phyloP scores from a whole-genome alignment of 2,113 vertebrate genomes.

The Nesoenas mayeri region DNA sequence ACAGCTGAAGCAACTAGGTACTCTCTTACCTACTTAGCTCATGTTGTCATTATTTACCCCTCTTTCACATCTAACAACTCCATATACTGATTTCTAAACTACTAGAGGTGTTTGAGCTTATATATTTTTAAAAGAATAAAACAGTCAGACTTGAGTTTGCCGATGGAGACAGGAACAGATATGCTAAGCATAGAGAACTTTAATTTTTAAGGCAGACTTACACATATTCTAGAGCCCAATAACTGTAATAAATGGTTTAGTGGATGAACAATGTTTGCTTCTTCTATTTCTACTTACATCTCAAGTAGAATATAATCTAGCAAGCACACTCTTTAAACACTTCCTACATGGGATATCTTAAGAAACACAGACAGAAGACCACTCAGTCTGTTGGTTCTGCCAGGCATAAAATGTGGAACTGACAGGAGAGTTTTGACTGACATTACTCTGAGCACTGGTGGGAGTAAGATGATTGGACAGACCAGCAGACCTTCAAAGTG shows the following conservation, averaged over 20 bases:
- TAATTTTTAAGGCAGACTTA: not conserved
- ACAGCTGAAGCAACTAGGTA: not conserved
- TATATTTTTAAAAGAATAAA: not conserved
- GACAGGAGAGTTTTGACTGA: not conserved
- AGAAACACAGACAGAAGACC: not conserved
- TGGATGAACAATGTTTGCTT: accelerated
- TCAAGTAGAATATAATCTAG: not conserved
- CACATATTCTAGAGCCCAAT: not conserved
- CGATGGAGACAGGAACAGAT: not conserved
- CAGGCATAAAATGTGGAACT: not conserved
- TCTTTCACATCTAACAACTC: not conserved
- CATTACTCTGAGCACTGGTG: accelerated
- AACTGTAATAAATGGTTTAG: not conserved
- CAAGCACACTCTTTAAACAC: not conserved
- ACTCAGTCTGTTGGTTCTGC: not conserved
- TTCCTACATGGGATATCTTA: not conserved
- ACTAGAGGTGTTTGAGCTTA: not conserved
- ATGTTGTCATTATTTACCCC: not conserved
- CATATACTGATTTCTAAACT: not conserved
- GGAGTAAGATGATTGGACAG: not conserved
- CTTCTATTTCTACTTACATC: not conserved
- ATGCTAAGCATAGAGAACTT: not conserved
- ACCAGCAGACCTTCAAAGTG: not conserved
- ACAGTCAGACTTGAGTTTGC: not conserved
- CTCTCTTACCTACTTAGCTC: not conserved